These are phyloP conservation scores for Simalia tracyae DNA, from an alignment of 2,797 vertebrate genomes.

Conservation along the genomic window DNA sequence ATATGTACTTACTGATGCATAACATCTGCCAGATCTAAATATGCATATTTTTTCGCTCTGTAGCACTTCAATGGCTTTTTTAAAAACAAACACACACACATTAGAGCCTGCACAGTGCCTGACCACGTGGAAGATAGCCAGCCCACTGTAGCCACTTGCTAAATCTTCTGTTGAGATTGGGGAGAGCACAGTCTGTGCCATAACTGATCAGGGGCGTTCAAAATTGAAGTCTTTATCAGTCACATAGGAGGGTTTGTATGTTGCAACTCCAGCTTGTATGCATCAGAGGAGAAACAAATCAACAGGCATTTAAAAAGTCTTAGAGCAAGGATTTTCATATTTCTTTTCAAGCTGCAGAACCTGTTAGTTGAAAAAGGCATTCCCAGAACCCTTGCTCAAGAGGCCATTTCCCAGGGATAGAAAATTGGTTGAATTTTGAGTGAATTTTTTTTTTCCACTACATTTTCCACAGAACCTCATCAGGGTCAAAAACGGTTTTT, in stretches of 20 bases:
- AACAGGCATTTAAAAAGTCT: neutral
- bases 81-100: neutral
- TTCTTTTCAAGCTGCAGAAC: too few species aligned
- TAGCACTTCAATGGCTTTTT: neutral
- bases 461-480: too few species aligned
- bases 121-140: neutral
- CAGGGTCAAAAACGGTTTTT: too few species aligned
- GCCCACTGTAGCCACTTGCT: neutral
- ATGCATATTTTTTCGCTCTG: neutral
- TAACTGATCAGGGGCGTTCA: slow-evolving; percentile 4
- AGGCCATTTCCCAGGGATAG: too few species aligned
- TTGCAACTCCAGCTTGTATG: slow-evolving; percentile 1
- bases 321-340: too few species aligned
- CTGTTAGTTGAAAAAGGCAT: too few species aligned
- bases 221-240: neutral
- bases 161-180: neutral
- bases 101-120: neutral
- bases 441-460: too few species aligned
- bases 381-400: too few species aligned
- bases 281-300: neutral
- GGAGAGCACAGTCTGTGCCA: neutral
- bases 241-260: slow-evolving; percentile 1
- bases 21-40: neutral
- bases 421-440: too few species aligned
- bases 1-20: neutral